Percentiles rank a stretch among this genome's conserved stretches.
Evolutionary conservation across 2,888 invertebrate species (phyloP).

Genomic region (Chrysina gloriosa): DNA sequence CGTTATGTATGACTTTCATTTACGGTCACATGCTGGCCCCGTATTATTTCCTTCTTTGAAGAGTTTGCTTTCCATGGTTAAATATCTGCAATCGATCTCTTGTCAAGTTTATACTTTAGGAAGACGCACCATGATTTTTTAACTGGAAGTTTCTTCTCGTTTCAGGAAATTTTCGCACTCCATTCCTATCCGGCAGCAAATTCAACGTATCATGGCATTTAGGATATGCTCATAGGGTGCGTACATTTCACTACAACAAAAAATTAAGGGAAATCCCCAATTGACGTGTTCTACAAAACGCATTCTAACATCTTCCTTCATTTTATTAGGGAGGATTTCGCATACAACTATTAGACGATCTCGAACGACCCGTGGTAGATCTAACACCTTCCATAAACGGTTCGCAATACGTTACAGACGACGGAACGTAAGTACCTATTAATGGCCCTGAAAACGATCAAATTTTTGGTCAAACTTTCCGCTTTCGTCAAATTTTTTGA

Average conservation of each 20-base stretch:
- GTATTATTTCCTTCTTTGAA: too few relatives aligned
- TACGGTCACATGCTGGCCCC: too few relatives aligned
- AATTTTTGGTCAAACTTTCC: too few relatives aligned
- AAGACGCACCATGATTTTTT: too few relatives aligned
- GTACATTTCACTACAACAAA: constrained; percentile 60
- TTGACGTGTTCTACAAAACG: neutral
- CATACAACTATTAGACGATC: constrained; percentile 85
- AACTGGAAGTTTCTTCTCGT: too few relatives aligned
- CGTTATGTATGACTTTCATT: too few relatives aligned
- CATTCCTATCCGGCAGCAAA: constrained; percentile 82
- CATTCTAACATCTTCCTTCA: neutral
- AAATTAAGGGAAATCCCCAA: neutral
- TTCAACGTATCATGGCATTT: constrained; percentile 95
- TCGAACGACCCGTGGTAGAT: constrained; percentile 86
- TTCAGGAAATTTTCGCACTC: constrained; percentile 83
- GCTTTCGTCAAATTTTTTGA: too few relatives aligned
- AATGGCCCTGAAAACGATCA: too few relatives aligned
- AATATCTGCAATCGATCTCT: neutral
- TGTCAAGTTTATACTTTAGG: too few relatives aligned
- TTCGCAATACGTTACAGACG: constrained; percentile 83
- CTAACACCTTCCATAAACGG: constrained; percentile 84
- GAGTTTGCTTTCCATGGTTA: too few relatives aligned
- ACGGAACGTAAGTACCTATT: constrained; percentile 91
- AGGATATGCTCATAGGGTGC: constrained; percentile 91
- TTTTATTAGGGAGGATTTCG: constrained; percentile 86